phyloP scores from a whole-genome alignment of 1,140 invertebrate species.

The Globodera rostochiensis region DNA sequence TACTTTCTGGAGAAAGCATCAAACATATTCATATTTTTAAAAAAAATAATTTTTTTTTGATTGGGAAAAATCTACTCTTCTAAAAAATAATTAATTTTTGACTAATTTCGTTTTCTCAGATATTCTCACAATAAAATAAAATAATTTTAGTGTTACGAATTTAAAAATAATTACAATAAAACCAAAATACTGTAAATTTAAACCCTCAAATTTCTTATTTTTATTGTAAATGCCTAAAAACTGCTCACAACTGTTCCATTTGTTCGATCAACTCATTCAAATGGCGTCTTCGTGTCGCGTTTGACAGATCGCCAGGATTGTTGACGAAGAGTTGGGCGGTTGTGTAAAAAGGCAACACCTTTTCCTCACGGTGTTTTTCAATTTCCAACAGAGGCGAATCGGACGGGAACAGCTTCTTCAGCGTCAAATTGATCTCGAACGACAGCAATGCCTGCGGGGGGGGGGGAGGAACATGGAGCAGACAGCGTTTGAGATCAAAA shows the following conservation, averaged over 20 bases:
- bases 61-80: no score
- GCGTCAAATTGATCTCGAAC: constrained; percentile 64
- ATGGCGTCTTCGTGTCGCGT: constrained; percentile 49
- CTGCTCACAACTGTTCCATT: constrained; percentile 51
- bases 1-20: constrained; percentile 5
- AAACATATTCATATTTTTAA: neutral
- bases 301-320: constrained; percentile 58
- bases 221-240: no score
- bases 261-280: constrained; percentile 56
- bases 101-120: no score
- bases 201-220: no score
- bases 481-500: constrained; percentile 32
- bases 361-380: constrained; percentile 58
- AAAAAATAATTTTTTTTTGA: no score
- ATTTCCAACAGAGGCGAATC: constrained; percentile 63
- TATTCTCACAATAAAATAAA: no score
- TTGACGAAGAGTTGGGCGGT: constrained; percentile 63
- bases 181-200: no score
- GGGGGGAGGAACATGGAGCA: constrained; percentile 26
- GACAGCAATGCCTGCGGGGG: constrained; percentile 43
- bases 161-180: no score
- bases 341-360: constrained; percentile 60
- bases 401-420: constrained; percentile 57
- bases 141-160: no score
- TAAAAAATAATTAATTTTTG: no score